Evolutionary conservation across 2,888 invertebrate genomes (phyloP).

Genomic region (Achlya flavicornis): DNA sequence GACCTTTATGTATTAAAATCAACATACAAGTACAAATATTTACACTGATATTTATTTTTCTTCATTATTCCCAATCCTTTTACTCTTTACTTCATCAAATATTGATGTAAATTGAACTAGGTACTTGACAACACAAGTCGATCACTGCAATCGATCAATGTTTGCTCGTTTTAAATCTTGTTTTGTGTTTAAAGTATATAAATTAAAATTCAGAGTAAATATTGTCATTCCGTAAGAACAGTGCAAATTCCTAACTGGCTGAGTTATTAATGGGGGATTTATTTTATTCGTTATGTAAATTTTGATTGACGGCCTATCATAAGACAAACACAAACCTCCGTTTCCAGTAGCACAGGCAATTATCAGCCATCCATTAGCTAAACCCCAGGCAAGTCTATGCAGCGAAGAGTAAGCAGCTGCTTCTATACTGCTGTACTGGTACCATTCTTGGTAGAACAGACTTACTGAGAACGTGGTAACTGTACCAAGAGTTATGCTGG

Average conservation of each 20-base stretch:
- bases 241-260: background rate
- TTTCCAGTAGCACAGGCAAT: constrained; percentile 88
- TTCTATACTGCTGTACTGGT: constrained; percentile 82
- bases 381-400: constrained; percentile 87
- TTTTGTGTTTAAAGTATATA: background rate
- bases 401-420: constrained; percentile 86
- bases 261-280: background rate
- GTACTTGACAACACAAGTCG: background rate
- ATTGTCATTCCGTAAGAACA: background rate
- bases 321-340: constrained; percentile 73
- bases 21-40: too few species aligned
- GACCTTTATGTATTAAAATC: too few species aligned
- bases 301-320: too few species aligned
- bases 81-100: background rate
- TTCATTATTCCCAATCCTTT: too few species aligned
- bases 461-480: constrained; percentile 85
- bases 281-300: background rate
- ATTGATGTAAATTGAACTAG: background rate
- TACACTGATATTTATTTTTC: too few species aligned
- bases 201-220: background rate
- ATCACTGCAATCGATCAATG: background rate
- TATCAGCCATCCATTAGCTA: constrained; percentile 87
- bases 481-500: constrained; percentile 71
- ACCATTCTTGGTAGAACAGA: constrained; percentile 86
- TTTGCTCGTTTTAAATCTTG: background rate